These are phyloP conservation scores for Chromis chromis DNA, from an alignment of 2,797 vertebrate genomes.

Conservation along the genomic window DNA sequence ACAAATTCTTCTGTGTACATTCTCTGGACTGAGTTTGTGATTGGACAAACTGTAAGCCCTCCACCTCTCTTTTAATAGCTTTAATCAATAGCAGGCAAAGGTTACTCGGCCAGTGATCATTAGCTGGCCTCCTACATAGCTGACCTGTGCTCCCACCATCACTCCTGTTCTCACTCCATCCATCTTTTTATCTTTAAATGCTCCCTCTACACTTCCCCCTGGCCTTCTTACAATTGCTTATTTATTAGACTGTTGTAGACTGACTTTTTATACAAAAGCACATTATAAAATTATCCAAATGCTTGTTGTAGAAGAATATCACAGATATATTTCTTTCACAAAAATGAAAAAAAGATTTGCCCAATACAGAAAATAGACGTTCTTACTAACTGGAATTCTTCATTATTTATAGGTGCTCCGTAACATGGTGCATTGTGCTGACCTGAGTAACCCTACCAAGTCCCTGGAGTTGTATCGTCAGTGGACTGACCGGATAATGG, in stretches of 20 bases:
- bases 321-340: no score
- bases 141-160: conserved; percentile 52
- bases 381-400: conserved; percentile 3
- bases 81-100: conserved; percentile 39
- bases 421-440: conserved; percentile 98
- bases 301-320: no score
- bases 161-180: conserved; percentile 31
- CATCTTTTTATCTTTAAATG: conserved; percentile 37
- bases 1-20: not conserved
- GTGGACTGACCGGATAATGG: conserved; percentile 99
- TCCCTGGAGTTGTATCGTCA: conserved; percentile 96
- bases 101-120: conserved; percentile 48
- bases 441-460: conserved; percentile 98
- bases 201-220: conserved; percentile 1
- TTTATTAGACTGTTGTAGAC: conserved; percentile 4
- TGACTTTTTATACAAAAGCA: conserved; percentile 11
- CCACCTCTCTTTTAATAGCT: conserved; percentile 27
- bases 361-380: not conserved
- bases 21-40: not conserved
- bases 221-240: conserved; percentile 4
- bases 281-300: not conserved
- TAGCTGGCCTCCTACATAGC: conserved; percentile 37
- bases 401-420: conserved; percentile 88
- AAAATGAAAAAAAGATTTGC: no score
- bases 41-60: conserved; percentile 1